A percentile compares a stretch with the other conserved stretches of the same genome.
phyloP scores from a whole-genome alignment of 2,113 vertebrate species.

The Rallus limicola region DNA sequence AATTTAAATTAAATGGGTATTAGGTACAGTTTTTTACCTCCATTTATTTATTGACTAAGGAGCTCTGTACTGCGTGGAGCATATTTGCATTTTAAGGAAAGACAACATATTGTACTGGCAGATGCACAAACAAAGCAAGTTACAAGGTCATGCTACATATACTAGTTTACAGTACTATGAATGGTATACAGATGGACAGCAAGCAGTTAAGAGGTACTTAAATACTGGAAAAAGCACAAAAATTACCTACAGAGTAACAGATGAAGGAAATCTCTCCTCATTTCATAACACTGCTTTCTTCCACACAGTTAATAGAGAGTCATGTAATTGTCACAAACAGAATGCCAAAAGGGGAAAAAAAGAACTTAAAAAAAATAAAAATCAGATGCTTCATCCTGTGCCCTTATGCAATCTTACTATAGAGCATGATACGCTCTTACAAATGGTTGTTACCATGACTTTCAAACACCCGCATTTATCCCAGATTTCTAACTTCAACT shows the following conservation, averaged over 20 bases:
- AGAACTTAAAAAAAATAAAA: not conserved
- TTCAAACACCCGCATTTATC: constrained; percentile 64
- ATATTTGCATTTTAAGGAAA: constrained; percentile 83
- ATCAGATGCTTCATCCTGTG: constrained; percentile 58
- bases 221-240: constrained; percentile 74
- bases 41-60: constrained; percentile 83
- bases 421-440: constrained; percentile 46
- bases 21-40: constrained; percentile 83
- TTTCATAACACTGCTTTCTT: constrained; percentile 67
- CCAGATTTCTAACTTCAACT: constrained; percentile 63
- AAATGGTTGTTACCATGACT: constrained; percentile 62
- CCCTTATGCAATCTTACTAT: constrained; percentile 66
- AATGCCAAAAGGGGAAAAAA: constrained; percentile 53
- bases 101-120: constrained; percentile 82
- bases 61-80: constrained; percentile 70
- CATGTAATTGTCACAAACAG: constrained; percentile 72
- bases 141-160: constrained; percentile 78
- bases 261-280: constrained; percentile 63
- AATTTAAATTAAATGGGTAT: constrained; percentile 88
- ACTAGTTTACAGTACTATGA: constrained; percentile 77
- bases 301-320: constrained; percentile 72
- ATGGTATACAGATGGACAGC: constrained; percentile 76
- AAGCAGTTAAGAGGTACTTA: constrained; percentile 76
- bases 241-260: constrained; percentile 72
- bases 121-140: constrained; percentile 84